Conservation (phyloP, 2,888 invertebrate genomes). For the Tanypteryx hageni region DNA sequence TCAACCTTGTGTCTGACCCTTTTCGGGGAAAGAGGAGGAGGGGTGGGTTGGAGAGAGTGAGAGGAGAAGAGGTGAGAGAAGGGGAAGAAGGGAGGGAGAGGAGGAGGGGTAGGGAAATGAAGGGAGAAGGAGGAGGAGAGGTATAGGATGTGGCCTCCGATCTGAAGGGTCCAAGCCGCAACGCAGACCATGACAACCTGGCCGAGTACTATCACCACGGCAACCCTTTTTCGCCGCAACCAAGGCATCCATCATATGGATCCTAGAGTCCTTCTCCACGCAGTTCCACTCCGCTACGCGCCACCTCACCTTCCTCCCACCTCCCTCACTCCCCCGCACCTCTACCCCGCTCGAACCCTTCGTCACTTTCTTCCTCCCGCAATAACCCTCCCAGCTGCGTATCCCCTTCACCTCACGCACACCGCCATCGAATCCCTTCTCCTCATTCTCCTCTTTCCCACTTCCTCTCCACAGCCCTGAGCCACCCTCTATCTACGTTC, state of each 20-base stretch:
- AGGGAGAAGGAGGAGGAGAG: background rate
- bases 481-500: background rate
- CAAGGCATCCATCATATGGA: conserved; percentile 58
- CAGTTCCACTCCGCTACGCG: background rate
- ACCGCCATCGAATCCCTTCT: background rate
- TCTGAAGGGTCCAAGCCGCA: conserved; percentile 56
- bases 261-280: background rate
- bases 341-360: background rate
- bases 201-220: background rate
- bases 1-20: background rate
- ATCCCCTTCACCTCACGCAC: background rate
- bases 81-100: background rate
- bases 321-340: background rate
- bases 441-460: background rate
- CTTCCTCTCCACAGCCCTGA: background rate
- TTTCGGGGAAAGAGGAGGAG: background rate
- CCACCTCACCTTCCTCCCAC: background rate
- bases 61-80: too few relatives aligned
- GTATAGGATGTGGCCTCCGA: background rate
- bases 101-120: background rate
- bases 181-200: conserved; percentile 58
- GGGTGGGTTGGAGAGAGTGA: background rate
- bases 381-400: background rate
- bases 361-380: background rate
- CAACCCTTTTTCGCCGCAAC: conserved; percentile 44